Percentiles rank a stretch among this genome's conserved stretches.
These are phyloP conservation scores for Rhadinocentrus ornatus DNA, from an alignment of 2,797 vertebrate genomes.

Conservation along the genomic window DNA sequence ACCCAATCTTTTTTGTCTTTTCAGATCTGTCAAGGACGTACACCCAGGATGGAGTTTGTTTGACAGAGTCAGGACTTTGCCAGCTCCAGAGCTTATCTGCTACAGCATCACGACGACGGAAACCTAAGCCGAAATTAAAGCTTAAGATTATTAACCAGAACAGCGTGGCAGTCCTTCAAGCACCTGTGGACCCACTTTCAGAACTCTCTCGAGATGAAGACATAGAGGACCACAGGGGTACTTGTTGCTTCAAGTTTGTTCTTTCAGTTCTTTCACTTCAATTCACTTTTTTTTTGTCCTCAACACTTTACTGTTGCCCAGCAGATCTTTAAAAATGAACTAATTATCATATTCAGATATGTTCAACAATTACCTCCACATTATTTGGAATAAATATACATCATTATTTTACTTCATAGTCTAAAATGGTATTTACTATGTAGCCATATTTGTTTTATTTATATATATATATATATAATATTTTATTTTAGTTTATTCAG, in stretches of 20 bases:
- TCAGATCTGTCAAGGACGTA: slow-evolving; percentile 95
- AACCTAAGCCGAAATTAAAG: slow-evolving; percentile 96
- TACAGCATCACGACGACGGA: slow-evolving; percentile 90
- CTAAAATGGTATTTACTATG: not conserved
- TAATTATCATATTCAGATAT: not conserved
- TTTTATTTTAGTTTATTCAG: too few species aligned
- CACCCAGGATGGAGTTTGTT: slow-evolving; percentile 97
- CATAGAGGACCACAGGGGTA: slow-evolving; percentile 94
- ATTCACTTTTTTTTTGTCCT: not conserved
- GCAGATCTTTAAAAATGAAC: too few species aligned
- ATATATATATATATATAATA: too few species aligned
- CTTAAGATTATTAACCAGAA: slow-evolving; percentile 99
- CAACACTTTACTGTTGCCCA: not conserved
- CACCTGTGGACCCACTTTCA: slow-evolving; percentile 89
- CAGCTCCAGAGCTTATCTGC: slow-evolving; percentile 97
- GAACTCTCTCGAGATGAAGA: slow-evolving; percentile 94
- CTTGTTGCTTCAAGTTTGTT: slow-evolving; percentile 17
- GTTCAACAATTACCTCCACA: not conserved
- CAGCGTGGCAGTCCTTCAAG: slow-evolving; percentile 97
- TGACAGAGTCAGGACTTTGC: slow-evolving; percentile 96
- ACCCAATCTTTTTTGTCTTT: not conserved
- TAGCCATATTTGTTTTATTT: not conserved
- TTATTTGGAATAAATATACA: not conserved
- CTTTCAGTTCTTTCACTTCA: not conserved
- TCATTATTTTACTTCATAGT: not conserved